Evolutionary conservation across 2,113 vertebrate genomes (phyloP), one percentile per base, ranked within the genome.

Genomic region (Dascyllus trimaculatus): DNA sequence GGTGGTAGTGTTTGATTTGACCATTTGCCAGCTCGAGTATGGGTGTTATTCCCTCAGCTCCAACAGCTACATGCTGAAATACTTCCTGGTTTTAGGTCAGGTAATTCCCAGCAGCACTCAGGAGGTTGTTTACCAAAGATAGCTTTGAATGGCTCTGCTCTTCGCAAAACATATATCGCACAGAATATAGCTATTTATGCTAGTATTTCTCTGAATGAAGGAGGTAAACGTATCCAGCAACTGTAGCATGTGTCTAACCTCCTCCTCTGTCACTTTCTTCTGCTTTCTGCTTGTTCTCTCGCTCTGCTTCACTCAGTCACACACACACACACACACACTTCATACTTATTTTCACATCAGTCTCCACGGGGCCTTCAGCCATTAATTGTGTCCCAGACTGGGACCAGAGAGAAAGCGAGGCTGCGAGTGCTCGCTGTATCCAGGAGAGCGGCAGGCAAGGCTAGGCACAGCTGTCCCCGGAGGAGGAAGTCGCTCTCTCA

Each of bases 371-470:
- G 77, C 80, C 68, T 49, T 65, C 78, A 81, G 77, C 71, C 89
- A 90, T 91, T 91, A 91, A 93, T 89, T 87, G 85, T 68, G 84
- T 92, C 89, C 89, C 92, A 80, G 84, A 70, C 74, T 89, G 87
- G 89, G 88, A 85, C 52, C 51, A 54, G 71, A 75, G 66, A 49
- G 82, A 71, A 49, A 76, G 71, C 57, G 78, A 52, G 69, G 54
- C 57, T 78, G 63, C 68, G 71, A 79, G 64, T 74, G 74, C 65
- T 77, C 63, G 82, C 80, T 53, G 68, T 76, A 71, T 67, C 66
- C 60, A 76, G 40, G 52, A 70, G 83, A 81, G 81, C 86, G 62
- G 46, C 68, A 88, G 85, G 88, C 90, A 86, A 88, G 91, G 85
- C 90, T 88, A 88, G 90, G 90, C 91, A 88, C 73, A 80, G 79